Base-by-base conservation (phyloP, 2,113 vertebrate species). In the Urocynchramus pylzowi region DNA sequence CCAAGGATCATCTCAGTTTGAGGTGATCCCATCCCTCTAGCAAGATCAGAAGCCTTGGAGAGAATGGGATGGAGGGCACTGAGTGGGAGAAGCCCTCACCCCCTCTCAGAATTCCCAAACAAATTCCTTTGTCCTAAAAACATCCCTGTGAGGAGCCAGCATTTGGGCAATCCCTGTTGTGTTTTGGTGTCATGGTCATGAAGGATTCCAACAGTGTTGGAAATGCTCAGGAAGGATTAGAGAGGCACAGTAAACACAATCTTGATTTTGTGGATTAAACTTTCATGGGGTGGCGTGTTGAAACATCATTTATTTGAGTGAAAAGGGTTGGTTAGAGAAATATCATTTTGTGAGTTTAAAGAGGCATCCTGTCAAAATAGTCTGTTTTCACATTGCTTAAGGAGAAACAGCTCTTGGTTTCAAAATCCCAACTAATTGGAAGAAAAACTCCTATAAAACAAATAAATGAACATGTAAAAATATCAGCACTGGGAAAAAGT, bases 321-420 rank as follows among this genome's bases (percentile, higher is more conserved):
- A 91, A 84, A 87, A 93, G 28, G 44, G 64, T 63, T 74, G 49
- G 74, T 82, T 87, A 37, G 60, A 92, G 63, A 80, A 92, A 80
- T 24, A 76, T 15, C 0, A 61, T 94, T 94, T 88, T 79, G 71
- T 49, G 78, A 78, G 18, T 88, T 57, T 92, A 53, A 83, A 92
- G 90, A 92, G 53, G 52, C 88, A 63, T 80, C 79, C 75, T 85
- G 79, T 92, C 93, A 89, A 92, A 96, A 92, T 89, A 84, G 39
- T 76, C 68, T 84, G 83, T 78, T 95, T 90, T 81, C 76, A 87
- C 75, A 75, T 71, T 90, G 45, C 86, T 75, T 60, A 87, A 90
- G 76, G 56, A 88, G 95, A 92, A 93, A 90, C 56, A 95, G 89
- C 73, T 89, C 89, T 67, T 56, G 79, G 47, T 86, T 91, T 89